Conservation (phyloP, 2,113 vertebrate species). For the Pachyramphus minor region DNA sequence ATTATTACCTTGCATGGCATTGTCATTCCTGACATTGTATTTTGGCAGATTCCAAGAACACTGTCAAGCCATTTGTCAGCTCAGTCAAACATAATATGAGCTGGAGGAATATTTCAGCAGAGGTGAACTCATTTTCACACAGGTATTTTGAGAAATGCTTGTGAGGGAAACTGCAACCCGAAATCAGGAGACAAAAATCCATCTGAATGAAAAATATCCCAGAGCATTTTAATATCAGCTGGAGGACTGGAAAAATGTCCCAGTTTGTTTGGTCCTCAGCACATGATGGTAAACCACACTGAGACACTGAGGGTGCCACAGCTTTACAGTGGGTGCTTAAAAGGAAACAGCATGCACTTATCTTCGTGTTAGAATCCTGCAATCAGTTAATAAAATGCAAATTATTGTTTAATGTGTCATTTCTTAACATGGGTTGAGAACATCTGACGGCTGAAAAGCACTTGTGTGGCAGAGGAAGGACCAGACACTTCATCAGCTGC, state of each 20-base stretch:
- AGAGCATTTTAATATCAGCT: background rate
- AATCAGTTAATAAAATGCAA: background rate
- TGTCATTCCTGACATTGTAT: constrained; percentile 25
- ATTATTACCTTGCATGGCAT: constrained; percentile 18
- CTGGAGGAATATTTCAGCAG: constrained; percentile 10
- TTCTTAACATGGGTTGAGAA: background rate
- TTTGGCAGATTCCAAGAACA: constrained; percentile 38
- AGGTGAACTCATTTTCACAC: background rate
- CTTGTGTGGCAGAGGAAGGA: background rate
- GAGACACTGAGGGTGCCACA: background rate
- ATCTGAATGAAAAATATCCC: background rate
- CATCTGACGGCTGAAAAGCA: background rate
- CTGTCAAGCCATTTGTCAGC: constrained; percentile 53
- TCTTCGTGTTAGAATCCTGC: background rate
- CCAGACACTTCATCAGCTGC: background rate
- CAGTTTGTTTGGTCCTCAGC: background rate
- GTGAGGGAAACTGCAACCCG: background rate
- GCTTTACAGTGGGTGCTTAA: background rate
- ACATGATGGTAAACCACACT: background rate
- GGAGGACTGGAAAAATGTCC: background rate
- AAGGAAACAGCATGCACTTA: background rate
- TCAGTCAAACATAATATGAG: constrained; percentile 37
- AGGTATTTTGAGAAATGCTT: background rate
- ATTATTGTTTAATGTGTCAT: background rate
- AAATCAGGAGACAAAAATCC: background rate